phyloP scores from a whole-genome alignment of 2,888 invertebrate genomes.

The Thecophora atra region DNA sequence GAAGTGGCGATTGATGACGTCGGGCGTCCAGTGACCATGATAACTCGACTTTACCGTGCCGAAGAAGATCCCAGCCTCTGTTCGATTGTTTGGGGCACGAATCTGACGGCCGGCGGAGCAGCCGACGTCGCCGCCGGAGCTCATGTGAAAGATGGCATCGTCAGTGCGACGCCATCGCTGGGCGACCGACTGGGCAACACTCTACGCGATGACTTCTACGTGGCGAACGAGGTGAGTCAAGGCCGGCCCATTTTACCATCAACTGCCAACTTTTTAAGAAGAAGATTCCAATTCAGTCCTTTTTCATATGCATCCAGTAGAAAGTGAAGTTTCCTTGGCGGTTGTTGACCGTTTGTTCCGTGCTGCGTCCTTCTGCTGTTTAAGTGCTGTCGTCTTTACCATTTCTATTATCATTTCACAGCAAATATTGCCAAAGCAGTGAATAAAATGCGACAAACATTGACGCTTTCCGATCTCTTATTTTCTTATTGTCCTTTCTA shows the following conservation, averaged over 20 bases:
- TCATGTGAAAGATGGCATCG: neutral
- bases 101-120: constrained; percentile 50
- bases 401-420: too few species aligned
- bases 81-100: constrained; percentile 62
- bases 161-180: constrained; percentile 18
- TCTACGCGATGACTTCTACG: constrained; percentile 55
- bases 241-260: too few species aligned
- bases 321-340: too few species aligned
- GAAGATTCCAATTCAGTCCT: too few species aligned
- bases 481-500: neutral
- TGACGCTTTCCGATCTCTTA: neutral
- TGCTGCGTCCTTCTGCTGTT: too few species aligned
- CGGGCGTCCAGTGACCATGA: constrained; percentile 50
- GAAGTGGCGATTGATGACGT: too few species aligned
- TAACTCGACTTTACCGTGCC: constrained; percentile 63
- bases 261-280: too few species aligned
- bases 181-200: constrained; percentile 43
- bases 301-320: too few species aligned
- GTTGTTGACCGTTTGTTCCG: too few species aligned
- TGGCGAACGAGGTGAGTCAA: constrained; percentile 48
- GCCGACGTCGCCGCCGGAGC: constrained; percentile 35
- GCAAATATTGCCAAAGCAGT: too few species aligned
- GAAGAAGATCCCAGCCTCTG: constrained; percentile 64
- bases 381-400: too few species aligned
- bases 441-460: too few species aligned